These are phyloP conservation scores for Pandemis corylana DNA, from an alignment of 2,888 invertebrate genomes.

Conservation along the genomic window DNA sequence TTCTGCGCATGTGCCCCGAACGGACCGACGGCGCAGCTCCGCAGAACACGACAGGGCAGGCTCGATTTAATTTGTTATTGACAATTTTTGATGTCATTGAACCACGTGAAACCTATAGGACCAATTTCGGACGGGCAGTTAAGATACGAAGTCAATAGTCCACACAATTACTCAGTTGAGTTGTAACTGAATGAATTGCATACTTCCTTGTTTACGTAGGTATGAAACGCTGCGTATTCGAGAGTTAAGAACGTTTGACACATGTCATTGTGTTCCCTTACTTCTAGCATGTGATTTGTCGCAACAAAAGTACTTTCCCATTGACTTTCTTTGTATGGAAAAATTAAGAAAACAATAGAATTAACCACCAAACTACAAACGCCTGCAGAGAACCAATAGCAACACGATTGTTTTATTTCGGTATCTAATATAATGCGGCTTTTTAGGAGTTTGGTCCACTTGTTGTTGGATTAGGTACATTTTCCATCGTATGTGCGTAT, in stretches of 20 bases:
- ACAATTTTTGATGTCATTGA: constrained; percentile 74
- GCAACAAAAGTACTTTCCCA: background rate
- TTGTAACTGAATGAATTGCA: constrained; percentile 19
- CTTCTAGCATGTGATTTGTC: background rate
- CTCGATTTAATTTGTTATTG: constrained; percentile 74
- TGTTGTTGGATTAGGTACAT: constrained; percentile 31
- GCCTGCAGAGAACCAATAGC: constrained; percentile 21
- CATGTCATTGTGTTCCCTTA: background rate
- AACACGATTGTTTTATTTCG: constrained; percentile 2
- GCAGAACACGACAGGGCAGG: constrained; percentile 52
- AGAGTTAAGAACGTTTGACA: constrained; percentile 3
- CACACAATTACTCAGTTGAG: constrained; percentile 15
- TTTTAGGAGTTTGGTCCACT: constrained; percentile 17
- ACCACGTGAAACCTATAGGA: constrained; percentile 47
- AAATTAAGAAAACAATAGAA: background rate
- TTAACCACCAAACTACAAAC: background rate
- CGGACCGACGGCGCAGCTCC: constrained; percentile 73
- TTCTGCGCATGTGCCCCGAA: constrained; percentile 77
- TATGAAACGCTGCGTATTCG: constrained; percentile 13
- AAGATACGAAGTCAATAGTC: constrained; percentile 18
- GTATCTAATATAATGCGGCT: constrained; percentile 5
- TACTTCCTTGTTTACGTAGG: constrained; percentile 22
- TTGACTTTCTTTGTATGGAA: background rate
- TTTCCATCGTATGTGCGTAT: constrained; percentile 4
- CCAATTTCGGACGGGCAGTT: constrained; percentile 44